Conservation (phyloP, 1,140 invertebrate genomes). For the Micrasema longulum region DNA sequence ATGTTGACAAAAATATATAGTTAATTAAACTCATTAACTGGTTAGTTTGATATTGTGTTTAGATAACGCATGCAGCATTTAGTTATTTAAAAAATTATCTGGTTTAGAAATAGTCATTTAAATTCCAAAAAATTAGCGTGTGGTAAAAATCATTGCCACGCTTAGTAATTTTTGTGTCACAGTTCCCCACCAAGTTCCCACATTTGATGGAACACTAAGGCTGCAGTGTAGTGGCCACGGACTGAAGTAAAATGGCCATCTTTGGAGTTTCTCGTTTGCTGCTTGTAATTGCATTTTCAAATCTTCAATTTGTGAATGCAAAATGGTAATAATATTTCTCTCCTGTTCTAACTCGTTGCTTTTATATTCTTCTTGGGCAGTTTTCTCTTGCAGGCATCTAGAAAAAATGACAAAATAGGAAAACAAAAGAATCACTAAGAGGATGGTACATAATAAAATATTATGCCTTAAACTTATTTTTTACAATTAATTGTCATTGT, state of each 20-base stretch:
- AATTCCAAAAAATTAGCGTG: slow-evolving; percentile 11
- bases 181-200: slow-evolving; percentile 12
- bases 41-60: too few relatives aligned
- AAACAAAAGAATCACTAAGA: too few relatives aligned
- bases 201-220: background rate
- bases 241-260: slow-evolving; percentile 51
- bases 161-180: slow-evolving; percentile 25
- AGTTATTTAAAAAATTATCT: too few relatives aligned
- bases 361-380: background rate
- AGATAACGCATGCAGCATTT: too few relatives aligned
- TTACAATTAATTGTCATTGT: too few relatives aligned
- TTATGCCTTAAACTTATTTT: too few relatives aligned
- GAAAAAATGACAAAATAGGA: too few relatives aligned
- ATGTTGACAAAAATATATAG: too few relatives aligned
- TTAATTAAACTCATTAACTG: too few relatives aligned
- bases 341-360: slow-evolving; percentile 18
- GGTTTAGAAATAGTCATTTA: too few relatives aligned
- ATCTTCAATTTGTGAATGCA: slow-evolving; percentile 55
- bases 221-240: slow-evolving; percentile 11
- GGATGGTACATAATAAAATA: too few relatives aligned
- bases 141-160: slow-evolving; percentile 27
- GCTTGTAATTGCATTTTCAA: slow-evolving; percentile 57
- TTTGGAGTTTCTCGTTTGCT: slow-evolving; percentile 57
- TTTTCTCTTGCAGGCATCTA: slow-evolving; percentile 1
- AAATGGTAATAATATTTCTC: slow-evolving; percentile 5